Conservation (phyloP, 2,888 invertebrate genomes). For the Callinectes sapidus region DNA sequence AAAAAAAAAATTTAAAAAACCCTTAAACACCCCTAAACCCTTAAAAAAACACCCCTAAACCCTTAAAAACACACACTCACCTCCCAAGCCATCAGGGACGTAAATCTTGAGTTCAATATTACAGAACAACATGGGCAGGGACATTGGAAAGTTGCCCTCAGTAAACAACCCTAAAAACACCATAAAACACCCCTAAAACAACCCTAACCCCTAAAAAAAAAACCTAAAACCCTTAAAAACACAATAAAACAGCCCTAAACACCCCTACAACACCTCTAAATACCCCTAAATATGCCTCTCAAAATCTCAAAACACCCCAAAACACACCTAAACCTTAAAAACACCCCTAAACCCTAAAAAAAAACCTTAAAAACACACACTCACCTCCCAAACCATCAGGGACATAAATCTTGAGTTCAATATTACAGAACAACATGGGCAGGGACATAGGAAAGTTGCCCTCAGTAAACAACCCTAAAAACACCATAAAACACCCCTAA, state of each 20-base stretch:
- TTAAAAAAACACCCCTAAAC: too few species aligned
- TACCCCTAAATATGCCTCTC: neutral
- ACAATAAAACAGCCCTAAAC: neutral
- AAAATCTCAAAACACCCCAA: neutral
- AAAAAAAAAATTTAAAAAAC: too few species aligned
- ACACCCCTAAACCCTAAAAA: too few species aligned
- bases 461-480: conserved; percentile 81
- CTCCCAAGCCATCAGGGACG: conserved; percentile 98
- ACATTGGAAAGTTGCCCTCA: conserved; percentile 99
- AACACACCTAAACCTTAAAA: too few species aligned
- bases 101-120: conserved; percentile 99
- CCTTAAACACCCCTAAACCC: too few species aligned
- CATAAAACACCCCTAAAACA: too few species aligned
- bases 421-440: conserved; percentile 99
- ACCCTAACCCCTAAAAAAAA: too few species aligned
- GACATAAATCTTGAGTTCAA: conserved; percentile 99
- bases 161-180: conserved; percentile 78
- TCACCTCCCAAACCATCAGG: conserved; percentile 96
- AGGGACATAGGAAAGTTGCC: conserved; percentile 99
- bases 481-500: neutral
- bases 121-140: conserved; percentile 98
- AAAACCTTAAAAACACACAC: neutral
- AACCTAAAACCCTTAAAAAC: neutral
- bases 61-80: conserved; percentile 76
- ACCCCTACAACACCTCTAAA: neutral